Conservation (phyloP, 2,797 vertebrate genomes). For the Enteromius anoplus region DNA sequence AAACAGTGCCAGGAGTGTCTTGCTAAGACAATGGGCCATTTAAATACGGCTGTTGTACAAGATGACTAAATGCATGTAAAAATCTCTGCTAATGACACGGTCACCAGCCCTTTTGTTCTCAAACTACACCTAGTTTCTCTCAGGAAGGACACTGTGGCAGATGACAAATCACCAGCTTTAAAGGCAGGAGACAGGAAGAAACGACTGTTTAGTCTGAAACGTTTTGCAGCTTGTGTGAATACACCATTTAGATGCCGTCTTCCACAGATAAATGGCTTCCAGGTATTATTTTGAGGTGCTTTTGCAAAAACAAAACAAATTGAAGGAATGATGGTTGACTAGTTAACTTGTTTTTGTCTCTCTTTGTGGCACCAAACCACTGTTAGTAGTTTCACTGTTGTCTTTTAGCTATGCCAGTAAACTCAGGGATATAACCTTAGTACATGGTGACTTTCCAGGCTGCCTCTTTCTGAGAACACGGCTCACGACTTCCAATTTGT, state of each 20-base stretch:
- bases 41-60: background rate
- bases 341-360: background rate
- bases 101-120: constrained; percentile 4
- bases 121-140: constrained; percentile 25
- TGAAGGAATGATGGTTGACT: background rate
- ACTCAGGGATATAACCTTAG: background rate
- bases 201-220: background rate
- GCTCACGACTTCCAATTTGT: background rate
- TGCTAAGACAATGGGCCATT: background rate
- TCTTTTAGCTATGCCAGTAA: background rate
- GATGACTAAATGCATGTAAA: constrained; percentile 16
- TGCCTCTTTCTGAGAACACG: background rate
- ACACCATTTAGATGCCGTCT: background rate
- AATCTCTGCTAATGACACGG: background rate
- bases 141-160: constrained; percentile 31
- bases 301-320: background rate
- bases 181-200: background rate
- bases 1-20: background rate
- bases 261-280: constrained; percentile 23
- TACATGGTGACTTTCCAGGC: background rate
- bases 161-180: constrained; percentile 31
- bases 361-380: background rate
- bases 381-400: background rate
- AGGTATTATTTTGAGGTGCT: background rate
- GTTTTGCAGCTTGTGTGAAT: background rate